Evolutionary conservation across 2,113 vertebrate genomes (phyloP).

Genomic region (Opisthocomus hoazin): DNA sequence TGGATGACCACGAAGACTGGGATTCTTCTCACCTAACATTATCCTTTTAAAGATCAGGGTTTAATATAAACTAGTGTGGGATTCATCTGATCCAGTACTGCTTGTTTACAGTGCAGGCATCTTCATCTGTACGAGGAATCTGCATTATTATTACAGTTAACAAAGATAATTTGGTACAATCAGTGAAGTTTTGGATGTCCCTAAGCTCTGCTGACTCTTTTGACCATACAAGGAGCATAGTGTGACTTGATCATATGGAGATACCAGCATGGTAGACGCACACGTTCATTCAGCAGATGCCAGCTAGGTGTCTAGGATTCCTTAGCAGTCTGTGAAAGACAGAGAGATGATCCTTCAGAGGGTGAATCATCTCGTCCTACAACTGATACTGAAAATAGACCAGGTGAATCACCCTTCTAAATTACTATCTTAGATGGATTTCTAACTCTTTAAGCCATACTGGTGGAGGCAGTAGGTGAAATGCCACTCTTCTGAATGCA

Average conservation of each 20-base stretch:
- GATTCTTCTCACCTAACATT: background rate
- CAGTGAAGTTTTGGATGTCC: background rate
- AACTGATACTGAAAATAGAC: background rate
- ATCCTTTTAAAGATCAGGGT: background rate
- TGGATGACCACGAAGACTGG: background rate
- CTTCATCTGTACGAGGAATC: background rate
- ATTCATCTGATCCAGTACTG: background rate
- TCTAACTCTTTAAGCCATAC: background rate
- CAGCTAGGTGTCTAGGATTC: background rate
- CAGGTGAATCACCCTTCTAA: background rate
- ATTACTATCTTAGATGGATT: background rate
- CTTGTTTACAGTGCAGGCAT: fast-evolving
- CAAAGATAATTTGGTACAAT: background rate
- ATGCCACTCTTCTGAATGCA: background rate
- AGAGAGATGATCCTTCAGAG: background rate
- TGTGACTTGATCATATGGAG: background rate
- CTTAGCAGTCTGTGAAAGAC: background rate
- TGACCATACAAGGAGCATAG: background rate
- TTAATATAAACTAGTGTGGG: background rate
- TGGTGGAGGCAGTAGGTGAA: background rate
- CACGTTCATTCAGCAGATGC: background rate
- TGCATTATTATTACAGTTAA: background rate
- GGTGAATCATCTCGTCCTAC: background rate
- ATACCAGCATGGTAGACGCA: background rate
- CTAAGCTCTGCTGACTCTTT: background rate